Percentiles rank a stretch among this genome's conserved stretches.
Conservation (phyloP, 2,888 invertebrate species). For the Thalpophila matura region DNA sequence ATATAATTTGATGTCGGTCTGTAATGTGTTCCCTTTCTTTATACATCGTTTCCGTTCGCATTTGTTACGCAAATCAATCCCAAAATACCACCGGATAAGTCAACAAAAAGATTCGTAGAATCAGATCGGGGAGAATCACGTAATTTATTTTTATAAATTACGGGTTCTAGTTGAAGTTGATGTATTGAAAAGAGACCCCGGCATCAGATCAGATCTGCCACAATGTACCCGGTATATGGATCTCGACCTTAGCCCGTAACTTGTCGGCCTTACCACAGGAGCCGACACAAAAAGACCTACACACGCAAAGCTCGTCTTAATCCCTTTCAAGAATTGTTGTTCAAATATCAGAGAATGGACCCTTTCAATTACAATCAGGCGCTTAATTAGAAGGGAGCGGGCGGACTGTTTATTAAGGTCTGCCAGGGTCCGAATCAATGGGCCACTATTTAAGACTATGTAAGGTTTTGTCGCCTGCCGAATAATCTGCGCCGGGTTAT, state of each 20-base stretch:
- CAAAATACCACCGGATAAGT: constrained; percentile 47
- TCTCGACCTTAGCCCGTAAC: constrained; percentile 11
- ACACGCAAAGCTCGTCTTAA: constrained; percentile 56
- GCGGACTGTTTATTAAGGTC: constrained; percentile 73
- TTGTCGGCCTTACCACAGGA: constrained; percentile 15
- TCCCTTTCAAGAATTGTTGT: constrained; percentile 74
- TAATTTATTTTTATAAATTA: constrained; percentile 41
- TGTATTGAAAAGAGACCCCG: constrained; percentile 24
- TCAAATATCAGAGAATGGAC: constrained; percentile 76
- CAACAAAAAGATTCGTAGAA: constrained; percentile 51
- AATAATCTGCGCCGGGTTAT: constrained; percentile 64
- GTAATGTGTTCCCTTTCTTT: constrained; percentile 73
- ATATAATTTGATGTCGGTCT: constrained; percentile 65
- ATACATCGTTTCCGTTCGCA: constrained; percentile 57
- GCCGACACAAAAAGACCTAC: constrained; percentile 50
- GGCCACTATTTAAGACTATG: constrained; percentile 69
- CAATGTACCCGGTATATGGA: neutral
- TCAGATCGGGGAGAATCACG: constrained; percentile 25
- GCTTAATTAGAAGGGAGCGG: constrained; percentile 78
- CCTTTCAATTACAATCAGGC: constrained; percentile 79
- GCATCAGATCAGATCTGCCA: constrained; percentile 17
- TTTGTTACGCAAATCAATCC: constrained; percentile 64
- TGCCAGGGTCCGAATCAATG: constrained; percentile 69
- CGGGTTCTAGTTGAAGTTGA: constrained; percentile 31
- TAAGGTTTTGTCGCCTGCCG: constrained; percentile 60